Conservation (phyloP, 2,797 vertebrate genomes). For the Pseudocheirus occidentalis region DNA sequence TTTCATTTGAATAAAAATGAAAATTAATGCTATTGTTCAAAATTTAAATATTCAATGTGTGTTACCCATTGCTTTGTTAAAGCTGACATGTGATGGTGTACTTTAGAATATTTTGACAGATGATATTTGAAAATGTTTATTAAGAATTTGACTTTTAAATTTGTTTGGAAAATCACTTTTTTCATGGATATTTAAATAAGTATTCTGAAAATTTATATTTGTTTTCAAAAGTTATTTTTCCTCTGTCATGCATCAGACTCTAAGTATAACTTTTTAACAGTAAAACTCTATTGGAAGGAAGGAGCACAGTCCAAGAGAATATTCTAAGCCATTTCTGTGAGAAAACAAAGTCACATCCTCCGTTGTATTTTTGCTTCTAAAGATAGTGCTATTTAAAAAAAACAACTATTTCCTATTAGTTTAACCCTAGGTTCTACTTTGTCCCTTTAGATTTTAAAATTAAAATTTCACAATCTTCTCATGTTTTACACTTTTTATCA, state of each 20-base stretch:
- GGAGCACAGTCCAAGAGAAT: not conserved
- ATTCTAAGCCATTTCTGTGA: not conserved
- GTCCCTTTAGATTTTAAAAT: not conserved
- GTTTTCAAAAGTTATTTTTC: not conserved
- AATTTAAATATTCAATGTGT: conserved; percentile 37
- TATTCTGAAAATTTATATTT: not conserved
- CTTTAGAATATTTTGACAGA: conserved; percentile 47
- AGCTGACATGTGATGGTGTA: conserved; percentile 21
- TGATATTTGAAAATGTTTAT: conserved; percentile 23
- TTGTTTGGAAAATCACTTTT: conserved; percentile 42
- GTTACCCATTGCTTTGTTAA: conserved; percentile 29
- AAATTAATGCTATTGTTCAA: conserved; percentile 47
- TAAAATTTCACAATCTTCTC: not conserved
- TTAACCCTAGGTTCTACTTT: not conserved
- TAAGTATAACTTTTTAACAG: not conserved
- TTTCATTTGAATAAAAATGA: conserved; percentile 54
- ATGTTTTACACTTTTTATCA: not conserved
- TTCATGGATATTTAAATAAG: not conserved
- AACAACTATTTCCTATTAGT: not conserved
- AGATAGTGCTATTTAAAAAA: not conserved
- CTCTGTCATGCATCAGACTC: not conserved
- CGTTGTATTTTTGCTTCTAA: not conserved
- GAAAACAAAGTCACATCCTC: not conserved
- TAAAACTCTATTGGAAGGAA: conserved; percentile 17
- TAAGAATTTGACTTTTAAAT: conserved; percentile 46